Evolutionary conservation across 2,888 invertebrate genomes (phyloP), one percentile per base, ranked within the genome.

Genomic region (Pachydiplax longipennis): DNA sequence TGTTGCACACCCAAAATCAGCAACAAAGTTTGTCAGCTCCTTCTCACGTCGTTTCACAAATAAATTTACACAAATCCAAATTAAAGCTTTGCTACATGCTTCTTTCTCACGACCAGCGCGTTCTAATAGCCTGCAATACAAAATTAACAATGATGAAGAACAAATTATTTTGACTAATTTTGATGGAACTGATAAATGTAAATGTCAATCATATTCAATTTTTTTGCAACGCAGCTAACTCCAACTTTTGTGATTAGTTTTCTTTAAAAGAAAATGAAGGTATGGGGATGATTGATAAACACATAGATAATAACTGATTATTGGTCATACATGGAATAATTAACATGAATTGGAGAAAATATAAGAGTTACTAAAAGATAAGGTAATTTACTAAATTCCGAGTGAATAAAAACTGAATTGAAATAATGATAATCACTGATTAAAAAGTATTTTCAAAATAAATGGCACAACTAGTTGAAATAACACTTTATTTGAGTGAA

Each of bases 11-110:
- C 97, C 96, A 94, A 99, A 98, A 93, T 98, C 97, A 48, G 95
- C 95, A 91, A 97, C 97, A 93, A 99, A 98, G 92, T 96, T 95
- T 91, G 96, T 95, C 92, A 98, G 95, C 83, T 96, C 95, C 82
- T 95, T 94, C 93, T 97, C 98, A 91, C 97, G 95, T 91, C 96
- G 96, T 91, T 98, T 97, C 87, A 98, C 95, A 93, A 98, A 98
- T 91, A 97, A 95, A 81, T 97, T 95, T 6, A 97, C 97, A 94
- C 98, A 97, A 87, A 97, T 96, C 37, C 95, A 95, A 81, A 97
- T 96, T 92, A 98, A 94, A 93, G 97, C 97, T 91, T 96, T 95
- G 93, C 96, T 96, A 92, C 97, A 96, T 90, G 97, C 96, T 91
- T 96, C 95, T 91, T 96, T 96, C 93, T 97, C 97, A 92, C 95